These are phyloP conservation scores for Hiodon alosoides DNA, from an alignment of 2,113 vertebrate species.

Conservation along the genomic window DNA sequence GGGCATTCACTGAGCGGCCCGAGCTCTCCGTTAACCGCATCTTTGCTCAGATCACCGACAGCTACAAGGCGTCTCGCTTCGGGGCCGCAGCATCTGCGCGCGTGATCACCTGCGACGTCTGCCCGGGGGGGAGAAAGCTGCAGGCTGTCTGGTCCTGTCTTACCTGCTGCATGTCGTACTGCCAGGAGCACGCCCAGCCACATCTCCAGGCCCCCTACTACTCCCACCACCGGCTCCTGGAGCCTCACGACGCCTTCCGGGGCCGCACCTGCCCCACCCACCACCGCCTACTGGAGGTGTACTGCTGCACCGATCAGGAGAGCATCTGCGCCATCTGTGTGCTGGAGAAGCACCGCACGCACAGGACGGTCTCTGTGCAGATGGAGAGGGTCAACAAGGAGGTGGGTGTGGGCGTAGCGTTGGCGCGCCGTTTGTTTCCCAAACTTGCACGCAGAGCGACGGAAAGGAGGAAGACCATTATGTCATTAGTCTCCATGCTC, in stretches of 20 bases:
- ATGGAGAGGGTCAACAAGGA: slow-evolving; percentile 58
- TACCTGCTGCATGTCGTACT: slow-evolving; percentile 67
- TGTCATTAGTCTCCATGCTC: too few species aligned
- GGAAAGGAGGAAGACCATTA: too few species aligned
- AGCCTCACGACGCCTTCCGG: slow-evolving; percentile 54
- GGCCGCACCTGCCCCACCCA: slow-evolving; percentile 57
- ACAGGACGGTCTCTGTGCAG: slow-evolving; percentile 59
- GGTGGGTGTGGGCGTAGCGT: slow-evolving; percentile 17
- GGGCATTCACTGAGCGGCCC: slow-evolving; percentile 49
- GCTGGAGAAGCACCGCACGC: slow-evolving; percentile 56
- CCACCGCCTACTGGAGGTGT: slow-evolving; percentile 63
- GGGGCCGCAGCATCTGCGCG: background rate
- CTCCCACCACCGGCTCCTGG: slow-evolving; percentile 54
- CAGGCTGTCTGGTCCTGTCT: slow-evolving; percentile 60
- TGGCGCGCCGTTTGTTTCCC: background rate
- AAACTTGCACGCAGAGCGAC: background rate
- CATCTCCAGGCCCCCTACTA: slow-evolving; percentile 52
- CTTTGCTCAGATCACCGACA: slow-evolving; percentile 59
- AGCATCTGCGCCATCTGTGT: slow-evolving; percentile 66
- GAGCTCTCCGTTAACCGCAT: slow-evolving; percentile 62
- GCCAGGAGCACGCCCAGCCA: slow-evolving; percentile 50
- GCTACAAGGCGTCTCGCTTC: slow-evolving; percentile 51
- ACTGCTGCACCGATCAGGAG: slow-evolving; percentile 53
- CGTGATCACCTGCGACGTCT: slow-evolving; percentile 59
- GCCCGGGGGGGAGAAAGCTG: slow-evolving; percentile 50